A percentile compares a stretch with the other conserved stretches of the same genome.
phyloP scores from a whole-genome alignment of 2,797 vertebrate genomes.

The Macroramphosus scolopax region DNA sequence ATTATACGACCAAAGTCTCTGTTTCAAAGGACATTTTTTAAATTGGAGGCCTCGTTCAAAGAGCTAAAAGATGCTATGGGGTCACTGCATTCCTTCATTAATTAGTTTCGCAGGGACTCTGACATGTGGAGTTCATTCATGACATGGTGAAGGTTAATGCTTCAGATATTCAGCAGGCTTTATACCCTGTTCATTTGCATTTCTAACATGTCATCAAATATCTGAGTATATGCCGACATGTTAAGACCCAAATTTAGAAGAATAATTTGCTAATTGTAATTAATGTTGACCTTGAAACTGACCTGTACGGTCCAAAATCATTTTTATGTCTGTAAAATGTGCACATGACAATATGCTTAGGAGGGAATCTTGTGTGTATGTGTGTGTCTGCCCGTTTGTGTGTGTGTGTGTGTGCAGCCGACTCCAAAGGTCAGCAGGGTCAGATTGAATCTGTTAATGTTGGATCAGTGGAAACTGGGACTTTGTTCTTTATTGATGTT shows the following conservation, averaged over 20 bases:
- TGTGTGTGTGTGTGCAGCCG: background rate
- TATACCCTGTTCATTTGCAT: slow-evolving; percentile 26
- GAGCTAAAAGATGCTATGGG: too few species aligned
- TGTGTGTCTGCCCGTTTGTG: too few species aligned
- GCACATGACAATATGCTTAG: too few species aligned
- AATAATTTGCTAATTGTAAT: background rate
- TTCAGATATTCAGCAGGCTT: background rate
- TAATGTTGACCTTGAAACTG: background rate
- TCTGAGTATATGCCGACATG: background rate
- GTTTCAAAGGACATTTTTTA: too few species aligned
- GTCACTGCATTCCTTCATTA: too few species aligned
- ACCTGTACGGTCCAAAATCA: background rate
- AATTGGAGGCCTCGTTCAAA: too few species aligned
- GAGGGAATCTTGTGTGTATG: too few species aligned
- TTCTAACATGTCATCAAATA: slow-evolving; percentile 21
- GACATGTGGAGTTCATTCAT: background rate
- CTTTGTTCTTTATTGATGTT: slow-evolving; percentile 18
- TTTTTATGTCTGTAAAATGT: background rate
- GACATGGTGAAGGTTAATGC: slow-evolving; percentile 15
- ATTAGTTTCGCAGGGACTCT: background rate
- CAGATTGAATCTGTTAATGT: slow-evolving; percentile 4
- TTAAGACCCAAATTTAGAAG: background rate
- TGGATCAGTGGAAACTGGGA: background rate
- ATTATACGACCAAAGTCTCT: background rate
- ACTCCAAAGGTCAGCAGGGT: slow-evolving; percentile 14